Conservation (phyloP, 2,888 invertebrate genomes). For the Onthophagus sagittarius region DNA sequence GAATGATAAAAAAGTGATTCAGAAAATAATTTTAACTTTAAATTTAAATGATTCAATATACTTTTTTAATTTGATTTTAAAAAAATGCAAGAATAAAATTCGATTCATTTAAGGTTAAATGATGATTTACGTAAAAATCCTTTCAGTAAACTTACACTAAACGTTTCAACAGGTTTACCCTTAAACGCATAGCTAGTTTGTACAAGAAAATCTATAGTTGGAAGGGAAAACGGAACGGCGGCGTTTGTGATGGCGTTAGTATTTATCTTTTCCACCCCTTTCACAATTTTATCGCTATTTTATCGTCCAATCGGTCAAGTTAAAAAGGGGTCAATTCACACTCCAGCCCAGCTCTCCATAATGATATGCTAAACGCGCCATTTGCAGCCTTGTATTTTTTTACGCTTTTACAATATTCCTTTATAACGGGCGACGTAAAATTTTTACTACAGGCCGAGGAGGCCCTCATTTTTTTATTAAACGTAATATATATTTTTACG, state of each 20-base stretch:
- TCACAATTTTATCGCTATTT: background rate
- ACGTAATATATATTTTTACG: background rate
- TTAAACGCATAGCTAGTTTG: background rate
- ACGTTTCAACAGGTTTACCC: background rate
- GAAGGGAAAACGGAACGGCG: background rate
- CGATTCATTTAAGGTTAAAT: too few relatives aligned
- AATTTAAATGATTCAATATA: too few relatives aligned
- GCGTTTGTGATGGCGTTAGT: background rate
- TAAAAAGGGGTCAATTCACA: background rate
- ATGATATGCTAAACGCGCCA: background rate
- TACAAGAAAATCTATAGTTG: background rate
- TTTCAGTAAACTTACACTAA: background rate
- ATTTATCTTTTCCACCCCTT: background rate
- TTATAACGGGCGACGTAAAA: background rate
- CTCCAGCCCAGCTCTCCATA: background rate
- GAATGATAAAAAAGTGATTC: too few relatives aligned
- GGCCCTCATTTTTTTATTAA: background rate
- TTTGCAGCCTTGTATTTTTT: background rate
- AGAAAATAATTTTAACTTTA: too few relatives aligned
- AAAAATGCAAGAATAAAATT: too few relatives aligned
- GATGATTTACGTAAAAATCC: too few relatives aligned
- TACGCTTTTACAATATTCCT: background rate
- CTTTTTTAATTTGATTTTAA: too few relatives aligned
- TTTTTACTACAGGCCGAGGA: background rate
- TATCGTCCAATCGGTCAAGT: background rate